phyloP scores from a whole-genome alignment of 2,888 invertebrate genomes.

The Platycheirus rosarum region DNA sequence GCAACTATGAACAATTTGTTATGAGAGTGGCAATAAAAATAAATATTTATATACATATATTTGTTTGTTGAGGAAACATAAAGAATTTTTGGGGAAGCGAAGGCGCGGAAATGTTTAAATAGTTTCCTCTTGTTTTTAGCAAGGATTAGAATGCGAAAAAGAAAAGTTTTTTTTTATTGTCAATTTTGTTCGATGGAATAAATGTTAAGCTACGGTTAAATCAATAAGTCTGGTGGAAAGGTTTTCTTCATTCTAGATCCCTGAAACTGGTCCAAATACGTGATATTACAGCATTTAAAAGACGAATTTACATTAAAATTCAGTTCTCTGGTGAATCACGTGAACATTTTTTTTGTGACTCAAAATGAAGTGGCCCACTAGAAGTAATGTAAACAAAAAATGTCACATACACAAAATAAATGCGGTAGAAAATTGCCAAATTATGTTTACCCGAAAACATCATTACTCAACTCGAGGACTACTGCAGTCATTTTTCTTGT shows the following conservation, averaged over 20 bases:
- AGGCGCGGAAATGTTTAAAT: no score
- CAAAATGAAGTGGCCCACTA: conserved; percentile 46
- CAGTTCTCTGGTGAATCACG: no score
- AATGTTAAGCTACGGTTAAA: no score
- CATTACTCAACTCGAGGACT: conserved; percentile 62
- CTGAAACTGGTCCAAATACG: no score
- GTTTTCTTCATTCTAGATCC: no score
- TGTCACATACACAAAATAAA: conserved; percentile 67
- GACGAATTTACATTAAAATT: no score
- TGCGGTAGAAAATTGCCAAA: conserved; percentile 73
- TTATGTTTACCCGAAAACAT: conserved; percentile 63
- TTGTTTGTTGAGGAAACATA: not conserved
- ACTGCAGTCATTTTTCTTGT: conserved; percentile 67
- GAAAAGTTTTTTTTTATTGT: no score
- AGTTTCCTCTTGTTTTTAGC: no score
- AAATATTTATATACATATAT: not conserved
- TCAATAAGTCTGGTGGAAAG: no score
- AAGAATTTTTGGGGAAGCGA: not conserved
- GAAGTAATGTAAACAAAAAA: conserved; percentile 44
- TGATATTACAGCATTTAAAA: no score
- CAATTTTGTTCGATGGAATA: no score
- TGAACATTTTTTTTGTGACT: not conserved
- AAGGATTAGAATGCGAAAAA: no score
- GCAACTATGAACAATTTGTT: not conserved
- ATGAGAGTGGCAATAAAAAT: conserved; percentile 26